Percentiles rank a stretch among this genome's conserved stretches.
Evolutionary conservation across 2,888 invertebrate species (phyloP).

Genomic region (Drosophila glabriapex): DNA sequence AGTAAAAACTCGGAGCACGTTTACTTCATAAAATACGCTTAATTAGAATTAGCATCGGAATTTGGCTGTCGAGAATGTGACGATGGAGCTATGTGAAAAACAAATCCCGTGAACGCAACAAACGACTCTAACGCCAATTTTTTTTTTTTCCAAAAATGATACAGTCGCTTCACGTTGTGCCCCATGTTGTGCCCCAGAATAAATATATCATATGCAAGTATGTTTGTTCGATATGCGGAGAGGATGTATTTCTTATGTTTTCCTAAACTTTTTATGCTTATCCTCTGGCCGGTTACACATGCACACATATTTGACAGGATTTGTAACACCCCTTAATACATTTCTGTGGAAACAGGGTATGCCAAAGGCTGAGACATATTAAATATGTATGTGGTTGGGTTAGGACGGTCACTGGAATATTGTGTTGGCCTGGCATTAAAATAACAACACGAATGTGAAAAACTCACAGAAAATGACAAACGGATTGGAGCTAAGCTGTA

Average conservation of each 20-base stretch:
- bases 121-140: background rate
- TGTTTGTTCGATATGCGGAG: background rate
- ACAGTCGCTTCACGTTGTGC: background rate
- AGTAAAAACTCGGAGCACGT: slow-evolving; percentile 62
- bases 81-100: slow-evolving; percentile 17
- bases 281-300: background rate
- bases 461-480: slow-evolving; percentile 53
- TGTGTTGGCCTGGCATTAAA: slow-evolving; percentile 7
- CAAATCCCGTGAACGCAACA: slow-evolving; percentile 14
- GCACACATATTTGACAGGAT: background rate
- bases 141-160: background rate
- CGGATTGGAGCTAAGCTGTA: slow-evolving; percentile 24
- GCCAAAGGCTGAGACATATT: background rate
- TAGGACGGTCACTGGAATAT: background rate
- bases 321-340: background rate
- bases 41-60: slow-evolving; percentile 71
- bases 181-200: background rate
- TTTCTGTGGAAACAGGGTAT: slow-evolving; percentile 2
- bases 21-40: slow-evolving; percentile 72
- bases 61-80: slow-evolving; percentile 42
- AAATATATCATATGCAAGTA: slow-evolving; percentile 1
- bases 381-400: slow-evolving; percentile 9
- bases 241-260: background rate
- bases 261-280: background rate
- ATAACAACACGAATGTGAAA: slow-evolving; percentile 33